Base-by-base conservation (phyloP, 2,113 vertebrate genomes). In the Lynx canadensis region DNA sequence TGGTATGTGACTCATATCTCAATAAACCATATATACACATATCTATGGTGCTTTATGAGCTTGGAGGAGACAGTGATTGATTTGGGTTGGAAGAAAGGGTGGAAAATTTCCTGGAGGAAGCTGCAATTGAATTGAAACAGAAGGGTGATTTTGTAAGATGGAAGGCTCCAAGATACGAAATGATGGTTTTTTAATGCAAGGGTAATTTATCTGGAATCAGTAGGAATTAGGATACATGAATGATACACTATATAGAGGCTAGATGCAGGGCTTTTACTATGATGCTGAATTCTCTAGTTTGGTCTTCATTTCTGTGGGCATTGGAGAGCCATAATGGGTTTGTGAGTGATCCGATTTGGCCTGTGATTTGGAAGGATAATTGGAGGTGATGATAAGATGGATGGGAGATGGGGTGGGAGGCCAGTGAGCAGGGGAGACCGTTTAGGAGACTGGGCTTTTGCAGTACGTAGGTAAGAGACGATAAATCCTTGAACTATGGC, bases 61-160 rank as follows among this genome's bases (percentile, higher is more conserved):
- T 65, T 94, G 31, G 76, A 90, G 55, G 73, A 89, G 96, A 25
- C 29, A 85, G 16, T 76, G n/a, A n/a, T 85, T 96, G 23, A 95
- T 95, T 84, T 50, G 41, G 0, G 74, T 65, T 95, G n/a, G 36
- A 89, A 94, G 31, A 73, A 60, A 79, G 19, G 23, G 33, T 50
- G 15, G 63, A 83, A 76, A 94, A 19, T 57, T 68, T 69, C 69
- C 18, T 92, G 48, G 82, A 96, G 50, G 48, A 81, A 80, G 63
- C 52, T 50, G 33, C 74, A 90, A 92, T 71, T 83, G 74, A 92
- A 5, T 29, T 84, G 48, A 95, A 36, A 91, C 48, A 52, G 92
- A 92, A 50, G 5, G 33, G 38, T 82, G 19, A 73, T 84, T 95
- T 83, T 74, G 12, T 80, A 79, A 85, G 48, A 19, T 31, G 50